Evolutionary conservation across 1,140 invertebrate genomes (phyloP).

Genomic region (Drosophila insularis): DNA sequence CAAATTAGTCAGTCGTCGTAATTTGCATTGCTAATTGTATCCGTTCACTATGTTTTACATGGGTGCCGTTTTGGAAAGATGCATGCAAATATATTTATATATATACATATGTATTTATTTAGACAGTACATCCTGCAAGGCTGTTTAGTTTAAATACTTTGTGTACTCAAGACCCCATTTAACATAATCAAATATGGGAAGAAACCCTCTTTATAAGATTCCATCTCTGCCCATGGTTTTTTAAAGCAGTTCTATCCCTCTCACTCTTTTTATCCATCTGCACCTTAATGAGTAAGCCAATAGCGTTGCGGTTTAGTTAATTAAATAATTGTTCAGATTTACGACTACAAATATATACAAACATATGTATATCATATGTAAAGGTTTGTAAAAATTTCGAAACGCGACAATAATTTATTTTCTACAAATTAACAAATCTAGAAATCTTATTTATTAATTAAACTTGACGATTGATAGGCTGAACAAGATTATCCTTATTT

Average conservation of each 20-base stretch:
- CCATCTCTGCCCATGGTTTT: background rate
- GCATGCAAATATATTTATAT: no score
- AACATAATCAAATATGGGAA: no score
- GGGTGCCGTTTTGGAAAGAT: background rate
- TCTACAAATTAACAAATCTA: no score
- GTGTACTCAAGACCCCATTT: no score
- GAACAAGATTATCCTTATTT: no score
- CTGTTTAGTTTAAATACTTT: background rate
- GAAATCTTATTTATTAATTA: no score
- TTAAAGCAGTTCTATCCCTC: background rate
- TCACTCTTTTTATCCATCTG: background rate
- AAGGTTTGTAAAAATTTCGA: background rate
- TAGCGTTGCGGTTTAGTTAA: constrained; percentile 13
- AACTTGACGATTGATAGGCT: no score
- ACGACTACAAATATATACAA: background rate
- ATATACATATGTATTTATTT: no score
- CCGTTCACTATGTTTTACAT: background rate
- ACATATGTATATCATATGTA: background rate
- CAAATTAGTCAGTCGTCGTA: constrained; percentile 47
- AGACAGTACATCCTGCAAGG: no score
- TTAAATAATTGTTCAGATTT: constrained; percentile 22
- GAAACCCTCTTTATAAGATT: background rate
- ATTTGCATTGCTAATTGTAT: constrained; percentile 46
- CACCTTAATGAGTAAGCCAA: background rate
- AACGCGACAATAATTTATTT: no score